Evolutionary conservation across 37 sponge, comb jelly and placozoan genomes (phyloP), one percentile per base, ranked within the genome.

Genomic region (Lycopodina hypogea): DNA sequence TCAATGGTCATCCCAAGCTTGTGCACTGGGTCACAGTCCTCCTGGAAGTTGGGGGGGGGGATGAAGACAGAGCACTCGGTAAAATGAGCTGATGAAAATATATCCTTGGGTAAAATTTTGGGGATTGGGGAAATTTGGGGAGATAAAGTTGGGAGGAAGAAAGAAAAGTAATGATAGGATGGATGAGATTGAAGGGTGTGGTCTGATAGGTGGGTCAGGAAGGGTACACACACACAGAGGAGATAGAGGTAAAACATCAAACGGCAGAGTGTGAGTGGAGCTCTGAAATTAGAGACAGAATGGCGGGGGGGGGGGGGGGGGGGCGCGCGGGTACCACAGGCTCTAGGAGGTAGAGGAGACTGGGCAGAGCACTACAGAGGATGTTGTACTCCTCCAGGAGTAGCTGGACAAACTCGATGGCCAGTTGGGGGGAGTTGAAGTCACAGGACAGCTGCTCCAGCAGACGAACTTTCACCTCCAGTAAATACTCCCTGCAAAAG

Each of bases 321-420:
- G 22, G 61, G 38, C 3, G 21, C 37, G 7, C 38, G 55, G n/a
- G 26, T 40, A 91, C 92, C 84, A 91, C 61, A 53, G 88, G 92
- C 41, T 87, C 72, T 30, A 91, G 81, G 17, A 91, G 84, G 26
- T 77, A 81, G 32, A 87, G 88, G 3, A 91, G 73, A 3, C 80
- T 53, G 29, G 92, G 92, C 19, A 91, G 81, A 40, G 92, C 52
- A n/a, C 75, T 64, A 34, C 81, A 77, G 61, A 91, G 84, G 1
- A 68, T 57, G 72, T 72, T 58, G 55, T 91, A 91, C 78, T 91
- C 92, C 35, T 91, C 88, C 60, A 91, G 60, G 19, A 91, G 56
- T 88, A 91, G 87, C 74, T 91, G 88, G 18, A 91, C 84, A 78
- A 91, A 91, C 84, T 87, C 85, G 17, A 91, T 91, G 55, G 92